phyloP scores from a whole-genome alignment of 2,797 vertebrate genomes.

The Phoxinus dragarum region DNA sequence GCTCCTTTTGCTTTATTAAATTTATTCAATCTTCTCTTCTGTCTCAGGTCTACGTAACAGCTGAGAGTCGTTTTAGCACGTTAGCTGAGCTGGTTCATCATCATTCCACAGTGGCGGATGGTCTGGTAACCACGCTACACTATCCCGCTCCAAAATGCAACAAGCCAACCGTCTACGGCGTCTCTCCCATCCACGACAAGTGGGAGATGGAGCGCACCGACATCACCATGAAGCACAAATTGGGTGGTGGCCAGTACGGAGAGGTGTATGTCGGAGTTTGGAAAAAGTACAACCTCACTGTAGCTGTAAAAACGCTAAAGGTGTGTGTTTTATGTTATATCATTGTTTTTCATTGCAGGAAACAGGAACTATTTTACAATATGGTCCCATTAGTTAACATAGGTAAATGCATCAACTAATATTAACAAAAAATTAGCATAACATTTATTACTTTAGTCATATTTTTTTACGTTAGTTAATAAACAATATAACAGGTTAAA shows the following conservation, averaged over 20 bases:
- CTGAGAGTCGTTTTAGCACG: slow-evolving; percentile 96
- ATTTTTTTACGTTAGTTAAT: not conserved
- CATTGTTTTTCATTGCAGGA: not conserved
- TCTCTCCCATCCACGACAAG: slow-evolving; percentile 98
- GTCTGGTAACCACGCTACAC: slow-evolving; percentile 96
- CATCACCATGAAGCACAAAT: slow-evolving; percentile 99
- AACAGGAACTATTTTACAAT: not conserved
- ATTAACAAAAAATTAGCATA: not conserved
- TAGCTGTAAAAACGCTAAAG: slow-evolving; percentile 98
- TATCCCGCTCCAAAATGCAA: slow-evolving; percentile 99
- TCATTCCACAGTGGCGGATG: slow-evolving; percentile 97
- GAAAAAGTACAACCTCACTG: slow-evolving; percentile 98
- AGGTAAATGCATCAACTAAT: not conserved
- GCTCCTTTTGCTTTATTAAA: not conserved
- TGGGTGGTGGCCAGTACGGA: slow-evolving; percentile 97
- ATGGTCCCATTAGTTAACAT: not conserved
- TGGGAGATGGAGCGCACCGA: slow-evolving; percentile 99
- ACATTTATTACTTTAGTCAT: not conserved
- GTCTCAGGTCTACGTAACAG: slow-evolving; percentile 93
- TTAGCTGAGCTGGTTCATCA: slow-evolving; percentile 98
- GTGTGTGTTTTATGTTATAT: slow-evolving; percentile 66
- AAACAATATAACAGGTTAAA: not conserved
- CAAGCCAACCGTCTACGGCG: slow-evolving; percentile 98
- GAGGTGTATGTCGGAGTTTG: slow-evolving; percentile 98
- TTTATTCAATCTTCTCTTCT: not conserved